These are phyloP conservation scores for Drosophila nebulosa DNA, from an alignment of 1,140 invertebrate species.

Conservation along the genomic window DNA sequence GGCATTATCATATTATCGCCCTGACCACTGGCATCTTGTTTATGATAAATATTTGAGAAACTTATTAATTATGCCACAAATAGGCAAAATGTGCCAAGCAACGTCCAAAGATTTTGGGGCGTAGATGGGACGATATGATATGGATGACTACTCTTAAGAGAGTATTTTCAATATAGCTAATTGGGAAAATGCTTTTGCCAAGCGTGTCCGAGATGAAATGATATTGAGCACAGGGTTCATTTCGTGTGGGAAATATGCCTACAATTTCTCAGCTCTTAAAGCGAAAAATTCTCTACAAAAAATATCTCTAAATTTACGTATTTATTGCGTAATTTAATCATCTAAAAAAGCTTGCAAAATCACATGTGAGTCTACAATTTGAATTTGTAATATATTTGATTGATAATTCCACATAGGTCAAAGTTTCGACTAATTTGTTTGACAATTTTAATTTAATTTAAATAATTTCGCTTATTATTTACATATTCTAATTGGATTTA, in stretches of 20 bases:
- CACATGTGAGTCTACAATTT: no score
- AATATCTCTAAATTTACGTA: background rate
- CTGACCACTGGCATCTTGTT: slow-evolving; percentile 55
- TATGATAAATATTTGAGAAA: slow-evolving; percentile 75
- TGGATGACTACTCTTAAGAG: background rate
- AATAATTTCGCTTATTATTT: no score
- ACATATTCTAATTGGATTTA: no score
- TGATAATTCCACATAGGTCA: no score
- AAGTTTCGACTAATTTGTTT: no score
- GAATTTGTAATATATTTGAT: no score
- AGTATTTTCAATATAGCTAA: slow-evolving; percentile 41
- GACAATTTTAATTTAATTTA: no score
- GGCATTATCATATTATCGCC: slow-evolving; percentile 70
- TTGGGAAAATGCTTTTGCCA: slow-evolving; percentile 21
- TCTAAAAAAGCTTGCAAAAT: no score
- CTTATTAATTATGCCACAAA: slow-evolving; percentile 78
- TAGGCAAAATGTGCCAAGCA: slow-evolving; percentile 35
- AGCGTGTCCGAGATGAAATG: background rate
- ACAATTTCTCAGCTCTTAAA: background rate
- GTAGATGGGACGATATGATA: background rate
- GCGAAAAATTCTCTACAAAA: no score
- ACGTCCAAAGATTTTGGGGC: background rate
- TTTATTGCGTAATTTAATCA: no score
- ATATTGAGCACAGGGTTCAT: background rate
- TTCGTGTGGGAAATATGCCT: background rate